Conservation (phyloP, 2,797 vertebrate species). For the Enteromius viviparus region DNA sequence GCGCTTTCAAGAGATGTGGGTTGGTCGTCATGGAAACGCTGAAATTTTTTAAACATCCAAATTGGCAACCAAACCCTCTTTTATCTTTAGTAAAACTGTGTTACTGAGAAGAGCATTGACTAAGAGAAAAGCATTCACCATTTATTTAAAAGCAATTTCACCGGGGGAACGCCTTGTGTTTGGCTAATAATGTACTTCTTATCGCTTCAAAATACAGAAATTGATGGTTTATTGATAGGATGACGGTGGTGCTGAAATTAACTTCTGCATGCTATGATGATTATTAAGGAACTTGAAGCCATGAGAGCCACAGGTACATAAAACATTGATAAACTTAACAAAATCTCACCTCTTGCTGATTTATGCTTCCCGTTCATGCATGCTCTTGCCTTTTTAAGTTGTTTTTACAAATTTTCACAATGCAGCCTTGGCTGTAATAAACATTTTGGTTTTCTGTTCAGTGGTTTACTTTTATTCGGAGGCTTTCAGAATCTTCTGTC, state of each 20-base stretch:
- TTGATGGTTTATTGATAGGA: background rate
- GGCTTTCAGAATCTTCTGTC: background rate
- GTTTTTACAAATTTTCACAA: constrained; percentile 53
- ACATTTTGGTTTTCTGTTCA: constrained; percentile 42
- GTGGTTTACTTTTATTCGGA: constrained; percentile 33
- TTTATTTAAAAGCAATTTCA: background rate
- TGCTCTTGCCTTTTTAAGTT: constrained; percentile 52
- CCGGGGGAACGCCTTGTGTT: background rate
- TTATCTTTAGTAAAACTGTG: constrained; percentile 8
- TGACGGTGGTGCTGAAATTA: background rate
- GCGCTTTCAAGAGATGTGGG: constrained; percentile 33
- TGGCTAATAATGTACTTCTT: background rate
- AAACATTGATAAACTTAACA: constrained; percentile 26
- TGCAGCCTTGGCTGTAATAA: constrained; percentile 58
- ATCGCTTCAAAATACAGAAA: background rate
- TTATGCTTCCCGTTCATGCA: constrained; percentile 50
- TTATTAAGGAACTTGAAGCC: constrained; percentile 9
- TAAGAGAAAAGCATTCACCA: background rate
- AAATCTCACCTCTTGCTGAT: constrained; percentile 2
- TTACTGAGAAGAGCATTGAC: background rate
- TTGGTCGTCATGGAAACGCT: constrained; percentile 54
- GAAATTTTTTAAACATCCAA: constrained; percentile 6
- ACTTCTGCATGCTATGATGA: constrained; percentile 38
- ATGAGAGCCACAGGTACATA: constrained; percentile 13
- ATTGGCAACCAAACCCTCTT: constrained; percentile 33